Evolutionary conservation across 2,113 vertebrate species (phyloP), one percentile per base, ranked within the genome.

Genomic region (Echinops telfairi): DNA sequence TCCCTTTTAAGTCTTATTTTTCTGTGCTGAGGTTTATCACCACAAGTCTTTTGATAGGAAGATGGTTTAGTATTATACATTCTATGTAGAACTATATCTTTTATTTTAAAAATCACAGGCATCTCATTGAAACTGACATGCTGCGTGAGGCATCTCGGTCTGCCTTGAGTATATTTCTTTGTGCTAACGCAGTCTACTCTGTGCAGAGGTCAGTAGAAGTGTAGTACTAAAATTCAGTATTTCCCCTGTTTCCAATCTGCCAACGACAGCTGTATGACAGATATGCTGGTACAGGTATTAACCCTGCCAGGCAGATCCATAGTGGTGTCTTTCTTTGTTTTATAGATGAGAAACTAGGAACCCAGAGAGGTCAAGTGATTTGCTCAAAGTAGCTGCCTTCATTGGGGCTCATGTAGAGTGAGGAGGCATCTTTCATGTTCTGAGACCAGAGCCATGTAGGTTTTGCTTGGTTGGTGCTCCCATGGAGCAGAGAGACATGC

Each of bases 251-350:
- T 95, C 92, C 85, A 94, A 66, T 95, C 76, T 93, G n/a, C 58
- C 76, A 83, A 93, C 93, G 75, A 93, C 27, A 95, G 86, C 60
- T 86, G 2, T 83, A 33, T 88, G 93, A 80, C n/a, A 88, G 64
- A 86, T 91, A 85, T 22, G 58, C 80, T 92, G 83, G 66, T 38
- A 53, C n/a, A 78, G 36, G 71, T 92, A 79, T 93, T 92, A 90
- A 60, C 64, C 36, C 36, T 89, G 38, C 47, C 75, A 95, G 75
- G 31, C 9, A 93, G 75, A 82, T 75, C 22, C 85, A 79, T 47
- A 40, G 19, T 82, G 70, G 60, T 84, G 40, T 93, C 86, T 94
- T 93, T 85, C 86, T 94, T 93, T 88, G 83, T 76, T 95, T 97
- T 71, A 83, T 83, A 78, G 62, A 89, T 79, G 70, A 93, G 38